phyloP scores from a whole-genome alignment of 2,797 vertebrate species.

The Parambassis ranga region DNA sequence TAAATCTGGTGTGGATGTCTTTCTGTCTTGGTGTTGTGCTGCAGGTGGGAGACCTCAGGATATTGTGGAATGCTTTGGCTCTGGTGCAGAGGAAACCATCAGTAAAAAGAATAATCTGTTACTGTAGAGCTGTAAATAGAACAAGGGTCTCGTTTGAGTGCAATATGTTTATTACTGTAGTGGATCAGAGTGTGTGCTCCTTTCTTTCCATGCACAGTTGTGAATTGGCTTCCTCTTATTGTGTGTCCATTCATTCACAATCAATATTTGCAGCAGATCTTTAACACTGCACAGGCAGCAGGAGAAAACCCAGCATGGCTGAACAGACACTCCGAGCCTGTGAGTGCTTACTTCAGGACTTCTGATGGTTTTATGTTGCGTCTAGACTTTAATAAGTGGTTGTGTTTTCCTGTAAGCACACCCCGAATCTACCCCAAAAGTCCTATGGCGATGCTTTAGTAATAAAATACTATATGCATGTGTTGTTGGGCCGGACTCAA shows the following conservation, averaged over 20 bases:
- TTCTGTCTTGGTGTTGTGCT: conserved; percentile 33
- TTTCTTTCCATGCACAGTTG: no score
- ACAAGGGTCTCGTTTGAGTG: no score
- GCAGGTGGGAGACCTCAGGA: conserved; percentile 66
- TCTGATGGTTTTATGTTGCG: conserved; percentile 94
- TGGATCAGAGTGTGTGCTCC: no score
- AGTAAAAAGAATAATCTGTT: conserved; percentile 30
- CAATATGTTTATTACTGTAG: no score
- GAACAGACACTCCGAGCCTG: conserved; percentile 66
- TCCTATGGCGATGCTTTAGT: conserved; percentile 78
- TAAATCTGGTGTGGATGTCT: conserved; percentile 56
- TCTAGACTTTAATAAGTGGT: conserved; percentile 99
- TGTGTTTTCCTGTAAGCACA: conserved; percentile 81
- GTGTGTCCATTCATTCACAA: conserved; percentile 11
- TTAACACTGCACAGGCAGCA: conserved; percentile 31
- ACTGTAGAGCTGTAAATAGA: conserved; percentile 46
- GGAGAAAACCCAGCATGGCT: conserved; percentile 50
- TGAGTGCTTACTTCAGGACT: conserved; percentile 83
- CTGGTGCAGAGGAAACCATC: conserved; percentile 42
- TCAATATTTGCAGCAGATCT: background rate
- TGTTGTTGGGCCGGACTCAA: conserved; percentile 67
- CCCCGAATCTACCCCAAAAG: conserved; percentile 82
- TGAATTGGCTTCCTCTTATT: conserved; percentile 15
- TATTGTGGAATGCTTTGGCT: conserved; percentile 62
- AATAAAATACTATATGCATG: conserved; percentile 77